These are phyloP conservation scores for Gasterosteus nipponicus DNA, from an alignment of 2,113 vertebrate genomes.

Conservation along the genomic window DNA sequence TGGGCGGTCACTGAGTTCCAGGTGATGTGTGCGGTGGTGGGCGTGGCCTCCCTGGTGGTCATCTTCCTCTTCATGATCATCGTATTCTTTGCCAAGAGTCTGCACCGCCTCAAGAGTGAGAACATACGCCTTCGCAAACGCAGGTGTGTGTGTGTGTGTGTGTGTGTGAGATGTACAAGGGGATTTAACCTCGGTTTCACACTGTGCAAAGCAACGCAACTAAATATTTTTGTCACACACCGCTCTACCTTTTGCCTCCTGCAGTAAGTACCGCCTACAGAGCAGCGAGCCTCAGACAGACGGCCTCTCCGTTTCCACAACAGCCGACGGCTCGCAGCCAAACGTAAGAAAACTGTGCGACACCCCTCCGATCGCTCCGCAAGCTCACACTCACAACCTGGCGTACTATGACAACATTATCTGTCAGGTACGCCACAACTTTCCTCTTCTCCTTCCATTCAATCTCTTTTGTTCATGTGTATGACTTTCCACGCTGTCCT, in stretches of 20 bases:
- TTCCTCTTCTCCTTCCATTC: conserved; percentile 43
- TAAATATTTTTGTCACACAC: conserved; percentile 27
- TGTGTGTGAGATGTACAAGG: not conserved
- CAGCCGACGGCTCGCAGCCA: conserved; percentile 95
- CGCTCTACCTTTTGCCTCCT: conserved; percentile 25
- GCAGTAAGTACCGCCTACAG: conserved; percentile 90
- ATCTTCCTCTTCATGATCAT: conserved; percentile 96
- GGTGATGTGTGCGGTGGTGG: conserved; percentile 94
- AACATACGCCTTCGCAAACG: conserved; percentile 92
- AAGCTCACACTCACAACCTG: conserved; percentile 81
- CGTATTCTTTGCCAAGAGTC: conserved; percentile 97
- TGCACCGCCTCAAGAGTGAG: conserved; percentile 94
- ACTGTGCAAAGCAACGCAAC: not conserved
- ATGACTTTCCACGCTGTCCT: not conserved
- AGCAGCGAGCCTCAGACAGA: conserved; percentile 92
- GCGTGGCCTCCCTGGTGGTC: conserved; percentile 86
- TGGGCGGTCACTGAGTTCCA: conserved; percentile 96
- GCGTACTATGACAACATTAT: conserved; percentile 88
- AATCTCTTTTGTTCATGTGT: not conserved
- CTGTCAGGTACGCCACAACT: conserved; percentile 82
- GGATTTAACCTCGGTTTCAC: not conserved
- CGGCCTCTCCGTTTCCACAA: conserved; percentile 97
- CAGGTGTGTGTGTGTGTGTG: conserved; percentile 82
- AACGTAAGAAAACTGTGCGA: conserved; percentile 92
- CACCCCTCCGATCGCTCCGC: conserved; percentile 79